phyloP scores from a whole-genome alignment of 1,140 invertebrate species.

The Rhyacophila brunnea region DNA sequence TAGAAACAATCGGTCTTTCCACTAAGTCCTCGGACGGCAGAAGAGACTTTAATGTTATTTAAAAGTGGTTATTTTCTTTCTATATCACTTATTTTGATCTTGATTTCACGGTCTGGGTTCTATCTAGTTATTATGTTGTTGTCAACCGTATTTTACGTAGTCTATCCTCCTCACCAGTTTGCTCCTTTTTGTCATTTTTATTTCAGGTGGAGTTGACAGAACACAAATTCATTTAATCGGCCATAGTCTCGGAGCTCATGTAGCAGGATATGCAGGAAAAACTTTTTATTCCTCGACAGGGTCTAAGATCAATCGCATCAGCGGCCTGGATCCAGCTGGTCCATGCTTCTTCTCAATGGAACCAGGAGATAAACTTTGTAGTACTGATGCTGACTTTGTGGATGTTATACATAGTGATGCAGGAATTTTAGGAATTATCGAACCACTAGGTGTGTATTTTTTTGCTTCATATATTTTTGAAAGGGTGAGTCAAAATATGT shows the following conservation, averaged over 20 bases:
- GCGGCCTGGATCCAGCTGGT: slow-evolving; percentile 70
- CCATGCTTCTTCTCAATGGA: slow-evolving; percentile 60
- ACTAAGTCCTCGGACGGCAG: too few relatives aligned
- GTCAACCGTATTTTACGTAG: too few relatives aligned
- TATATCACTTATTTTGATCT: too few relatives aligned
- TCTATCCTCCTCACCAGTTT: too few relatives aligned
- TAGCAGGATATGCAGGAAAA: slow-evolving; percentile 72
- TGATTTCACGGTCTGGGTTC: too few relatives aligned
- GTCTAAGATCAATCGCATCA: slow-evolving; percentile 57
- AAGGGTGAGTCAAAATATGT: too few relatives aligned
- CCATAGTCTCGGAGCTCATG: slow-evolving; percentile 82
- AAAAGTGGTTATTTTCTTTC: too few relatives aligned
- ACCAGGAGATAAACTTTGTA: slow-evolving; percentile 59
- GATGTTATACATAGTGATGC: slow-evolving; percentile 72
- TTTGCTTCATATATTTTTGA: too few relatives aligned
- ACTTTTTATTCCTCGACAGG: slow-evolving; percentile 41
- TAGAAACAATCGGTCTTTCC: too few relatives aligned
- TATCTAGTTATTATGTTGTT: too few relatives aligned
- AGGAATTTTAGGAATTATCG: slow-evolving; percentile 26
- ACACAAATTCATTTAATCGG: slow-evolving; percentile 72
- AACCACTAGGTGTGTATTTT: neutral
- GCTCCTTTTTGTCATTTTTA: neutral
- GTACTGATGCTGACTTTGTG: slow-evolving; percentile 66
- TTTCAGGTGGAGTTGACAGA: slow-evolving; percentile 40
- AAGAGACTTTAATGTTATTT: too few relatives aligned